phyloP scores from a whole-genome alignment of 53 echinoderm and acorn worm genomes.

The Arbacia lixula region DNA sequence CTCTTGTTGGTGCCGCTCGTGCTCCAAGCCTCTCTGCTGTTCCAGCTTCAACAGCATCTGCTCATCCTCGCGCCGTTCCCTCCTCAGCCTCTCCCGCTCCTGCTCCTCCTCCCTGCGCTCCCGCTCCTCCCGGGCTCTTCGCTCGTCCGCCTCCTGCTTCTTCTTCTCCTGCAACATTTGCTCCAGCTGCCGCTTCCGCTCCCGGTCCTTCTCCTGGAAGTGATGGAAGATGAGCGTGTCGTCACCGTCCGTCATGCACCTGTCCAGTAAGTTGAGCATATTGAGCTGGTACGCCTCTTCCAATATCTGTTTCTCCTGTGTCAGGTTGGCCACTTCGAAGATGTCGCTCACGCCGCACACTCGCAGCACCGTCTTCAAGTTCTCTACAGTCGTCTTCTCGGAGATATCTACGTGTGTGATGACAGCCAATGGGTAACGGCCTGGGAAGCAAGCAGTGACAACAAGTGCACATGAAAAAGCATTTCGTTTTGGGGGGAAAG shows the following conservation, averaged over 20 bases:
- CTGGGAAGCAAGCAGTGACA: not conserved
- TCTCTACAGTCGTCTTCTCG: not conserved
- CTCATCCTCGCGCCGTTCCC: not conserved
- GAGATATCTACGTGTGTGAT: slow-evolving; percentile 29
- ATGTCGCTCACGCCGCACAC: slow-evolving; percentile 22
- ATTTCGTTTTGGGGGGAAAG: too few species aligned
- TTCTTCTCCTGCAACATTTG: not conserved
- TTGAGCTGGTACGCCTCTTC: slow-evolving; percentile 26
- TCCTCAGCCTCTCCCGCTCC: not conserved
- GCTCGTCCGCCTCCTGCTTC: not conserved
- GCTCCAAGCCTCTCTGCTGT: not conserved
- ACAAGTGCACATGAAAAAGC: not conserved
- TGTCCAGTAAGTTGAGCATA: slow-evolving; percentile 18
- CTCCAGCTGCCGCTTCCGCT: not conserved
- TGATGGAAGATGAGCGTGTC: slow-evolving; percentile 31
- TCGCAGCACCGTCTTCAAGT: not conserved
- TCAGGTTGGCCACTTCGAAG: slow-evolving; percentile 29
- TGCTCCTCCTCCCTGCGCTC: not conserved
- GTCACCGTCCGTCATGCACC: slow-evolving; percentile 43
- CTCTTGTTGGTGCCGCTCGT: not conserved
- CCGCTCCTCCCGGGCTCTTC: not conserved
- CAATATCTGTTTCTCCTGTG: not conserved
- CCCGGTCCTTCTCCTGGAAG: slow-evolving; percentile 10
- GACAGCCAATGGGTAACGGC: slow-evolving; percentile 35
- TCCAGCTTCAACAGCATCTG: not conserved